Evolutionary conservation across 2,888 invertebrate genomes (phyloP), one percentile per base, ranked within the genome.

Genomic region (Campopleginae sp.): DNA sequence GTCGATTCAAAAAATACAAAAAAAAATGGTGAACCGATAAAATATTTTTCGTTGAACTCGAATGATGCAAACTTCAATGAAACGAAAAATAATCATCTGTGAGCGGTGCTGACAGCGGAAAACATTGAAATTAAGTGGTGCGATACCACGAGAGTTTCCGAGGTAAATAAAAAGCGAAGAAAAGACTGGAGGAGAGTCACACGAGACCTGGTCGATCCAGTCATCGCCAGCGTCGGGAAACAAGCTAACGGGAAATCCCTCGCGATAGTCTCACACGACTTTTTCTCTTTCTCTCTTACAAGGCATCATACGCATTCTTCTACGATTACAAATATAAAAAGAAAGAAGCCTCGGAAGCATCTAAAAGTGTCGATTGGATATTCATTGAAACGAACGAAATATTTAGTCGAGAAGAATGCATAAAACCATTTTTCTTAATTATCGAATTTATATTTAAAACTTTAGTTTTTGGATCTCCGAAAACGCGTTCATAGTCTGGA

Each of bases 221-320:
- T 85, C 85, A 77, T 85, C 85, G 51, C 58, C 76, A 66, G 61
- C 63, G 51, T 72, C 44, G 58, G 66, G 80, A 58, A 80, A 75
- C 71, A 77, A 83, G 48, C 72, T 86, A 86, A 86, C 85, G 85
- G 85, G 85, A 86, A 86, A 86, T 82, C 82, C 85, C 68, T 63
- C 76, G 85, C 82, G 82, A 82, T 80, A 86, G 85, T 83, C 85
- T 80, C 82, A 77, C 77, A 33, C 66, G 31, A 46, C 72, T 33
- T 48, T 75, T 54, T 46, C 54, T 44, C 76, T 19, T 42, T 51
- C 19, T 58, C 70, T 63, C 23, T 14, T 23, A 42, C 42, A 4
- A 33, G 31, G 17, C 63, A 63, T 33, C 31, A 6, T 14, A 63
- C 63, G 17, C 33, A n/a, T 63, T 31, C 17, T 33, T 63, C 23